Conservation (phyloP, 1,140 invertebrate species). For the Capitella teleta region DNA sequence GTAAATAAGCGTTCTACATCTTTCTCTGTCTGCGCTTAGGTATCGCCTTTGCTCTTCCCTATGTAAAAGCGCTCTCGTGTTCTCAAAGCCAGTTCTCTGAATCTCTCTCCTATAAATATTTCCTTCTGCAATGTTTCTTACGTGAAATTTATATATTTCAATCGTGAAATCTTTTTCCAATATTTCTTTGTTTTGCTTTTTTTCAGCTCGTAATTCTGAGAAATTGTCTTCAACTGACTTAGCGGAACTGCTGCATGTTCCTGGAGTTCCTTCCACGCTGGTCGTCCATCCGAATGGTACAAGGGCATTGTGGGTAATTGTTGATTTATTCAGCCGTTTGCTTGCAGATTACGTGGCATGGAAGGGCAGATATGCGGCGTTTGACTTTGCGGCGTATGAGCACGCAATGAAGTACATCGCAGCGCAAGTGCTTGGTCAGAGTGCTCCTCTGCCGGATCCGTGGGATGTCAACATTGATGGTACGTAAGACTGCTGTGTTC, state of each 20-base stretch:
- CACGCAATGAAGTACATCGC: constrained; percentile 27
- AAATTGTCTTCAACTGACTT: constrained; percentile 5
- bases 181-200: too few species aligned
- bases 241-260: constrained; percentile 20
- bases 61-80: too few species aligned
- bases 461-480: constrained; percentile 9
- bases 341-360: constrained; percentile 35
- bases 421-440: not conserved
- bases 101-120: too few species aligned
- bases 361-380: constrained; percentile 38
- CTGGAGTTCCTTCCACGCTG: constrained; percentile 33
- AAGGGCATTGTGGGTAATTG: not conserved
- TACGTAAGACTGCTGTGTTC: too few species aligned
- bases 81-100: too few species aligned
- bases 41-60: too few species aligned
- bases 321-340: constrained; percentile 7
- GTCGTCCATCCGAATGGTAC: constrained; percentile 35
- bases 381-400: constrained; percentile 31
- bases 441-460: constrained; percentile 4
- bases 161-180: too few species aligned
- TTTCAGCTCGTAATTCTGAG: too few species aligned
- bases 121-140: too few species aligned
- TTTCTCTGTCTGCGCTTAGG: too few species aligned
- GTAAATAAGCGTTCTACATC: too few species aligned
- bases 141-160: too few species aligned